phyloP scores from a whole-genome alignment of 2,113 vertebrate genomes.

The Microtus ochrogaster region DNA sequence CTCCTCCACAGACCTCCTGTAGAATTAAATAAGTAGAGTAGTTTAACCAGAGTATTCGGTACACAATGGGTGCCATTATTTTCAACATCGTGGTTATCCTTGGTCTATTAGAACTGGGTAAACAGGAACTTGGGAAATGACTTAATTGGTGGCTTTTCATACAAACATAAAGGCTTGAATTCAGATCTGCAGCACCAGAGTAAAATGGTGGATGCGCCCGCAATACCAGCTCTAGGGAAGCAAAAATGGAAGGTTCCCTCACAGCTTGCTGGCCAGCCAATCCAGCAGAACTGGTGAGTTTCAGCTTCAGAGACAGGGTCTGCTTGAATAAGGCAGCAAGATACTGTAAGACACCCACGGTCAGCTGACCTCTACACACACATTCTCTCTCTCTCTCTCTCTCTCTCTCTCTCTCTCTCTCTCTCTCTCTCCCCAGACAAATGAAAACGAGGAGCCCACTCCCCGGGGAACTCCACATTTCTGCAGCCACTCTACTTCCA shows the following conservation, averaged over 20 bases:
- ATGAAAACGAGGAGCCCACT: not conserved
- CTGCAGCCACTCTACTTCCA: not conserved
- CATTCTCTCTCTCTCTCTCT: not conserved
- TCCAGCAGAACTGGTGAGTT: not conserved
- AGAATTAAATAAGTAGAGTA: not conserved
- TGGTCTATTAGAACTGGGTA: constrained; percentile 1
- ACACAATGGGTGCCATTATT: constrained; percentile 4
- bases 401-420: not conserved
- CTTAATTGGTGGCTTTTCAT: not conserved
- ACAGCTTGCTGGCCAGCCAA: not conserved
- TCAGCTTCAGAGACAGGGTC: not conserved
- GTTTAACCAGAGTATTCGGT: not conserved
- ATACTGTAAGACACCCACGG: not conserved
- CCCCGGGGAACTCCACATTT: not conserved
- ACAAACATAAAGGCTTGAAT: not conserved
- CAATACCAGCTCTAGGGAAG: not conserved
- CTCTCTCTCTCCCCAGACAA: not conserved
- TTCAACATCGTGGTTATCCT: not conserved
- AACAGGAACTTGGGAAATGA: not conserved
- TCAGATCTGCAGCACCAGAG: not conserved
- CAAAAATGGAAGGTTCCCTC: not conserved
- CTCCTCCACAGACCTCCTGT: not conserved
- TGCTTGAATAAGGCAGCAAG: not conserved
- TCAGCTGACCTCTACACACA: not conserved
- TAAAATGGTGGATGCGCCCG: not conserved